Base-by-base conservation (phyloP, 1,140 invertebrate genomes). In the Stegodyphus mimosarum region DNA sequence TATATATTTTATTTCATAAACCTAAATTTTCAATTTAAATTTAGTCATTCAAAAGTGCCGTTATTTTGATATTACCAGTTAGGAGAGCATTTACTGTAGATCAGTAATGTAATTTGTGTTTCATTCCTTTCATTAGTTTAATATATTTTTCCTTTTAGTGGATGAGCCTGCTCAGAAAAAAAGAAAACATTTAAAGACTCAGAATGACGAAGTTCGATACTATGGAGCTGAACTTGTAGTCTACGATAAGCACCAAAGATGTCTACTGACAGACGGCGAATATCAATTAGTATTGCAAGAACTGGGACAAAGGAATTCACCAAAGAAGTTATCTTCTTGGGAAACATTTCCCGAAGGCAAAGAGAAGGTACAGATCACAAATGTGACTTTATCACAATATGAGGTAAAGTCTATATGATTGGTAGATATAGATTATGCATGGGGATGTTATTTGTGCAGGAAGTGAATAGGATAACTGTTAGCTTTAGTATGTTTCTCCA, bases 211-310 rank as follows among this genome's bases (percentile, higher is more conserved):
- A 88, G 91, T 92, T 7, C 93, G 95, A 89, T 90, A 95, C 6
- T 96, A 94, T 89, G 94, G 95, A 52, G 95, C 95, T 69, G 96
- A 98, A 90, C 91, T 98, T 17, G 94, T 96, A 67, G 93, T 98
- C 18, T 97, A 96, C 90, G 96, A 98, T 89, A 96, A 96, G 90
- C 94, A 96, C 87, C 96, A 95, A 89, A 93, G 95, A 7, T 97
- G 96, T 89, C 91, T 95, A 50, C 91, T 98, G 6, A 94, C 93
- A 0, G 95, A 97, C 88, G 96, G 96, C 2, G 95, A 97, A 90
- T 98, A 98, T 91, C 95, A 97, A 89, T 91, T 97, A 66, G 94
- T 95, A 72, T 89, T 98, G 11, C 94, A 95, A 88, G 95, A 96
- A 89, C 64, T 72, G 87, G 63, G 77, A 4, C 83, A 86, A 50